Conservation (phyloP, 2,797 vertebrate genomes). For the Lepilemur septentrionalis region DNA sequence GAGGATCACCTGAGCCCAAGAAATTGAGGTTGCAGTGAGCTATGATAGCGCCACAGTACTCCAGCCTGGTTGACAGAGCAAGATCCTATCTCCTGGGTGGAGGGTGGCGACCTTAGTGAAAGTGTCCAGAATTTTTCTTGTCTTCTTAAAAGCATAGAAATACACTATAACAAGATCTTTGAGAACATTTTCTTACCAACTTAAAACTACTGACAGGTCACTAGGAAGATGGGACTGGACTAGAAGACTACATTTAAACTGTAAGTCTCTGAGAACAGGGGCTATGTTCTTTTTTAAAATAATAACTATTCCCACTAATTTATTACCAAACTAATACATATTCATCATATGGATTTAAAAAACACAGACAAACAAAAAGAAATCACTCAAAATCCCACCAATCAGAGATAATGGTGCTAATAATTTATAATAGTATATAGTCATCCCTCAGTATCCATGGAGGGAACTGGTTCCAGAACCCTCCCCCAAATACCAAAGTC, state of each 20-base stretch:
- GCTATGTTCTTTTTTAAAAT: not conserved
- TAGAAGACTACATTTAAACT: not conserved
- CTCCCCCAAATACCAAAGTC: not conserved
- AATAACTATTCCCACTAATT: not conserved
- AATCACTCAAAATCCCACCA: constrained; percentile 1
- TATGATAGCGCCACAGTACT: no score
- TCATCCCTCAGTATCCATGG: not conserved
- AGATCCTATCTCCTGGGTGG: no score
- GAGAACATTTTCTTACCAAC: constrained; percentile 4
- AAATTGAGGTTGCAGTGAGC: no score
- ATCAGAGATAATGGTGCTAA: not conserved
- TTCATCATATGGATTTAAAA: not conserved
- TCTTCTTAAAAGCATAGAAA: not conserved
- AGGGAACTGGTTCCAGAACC: not conserved
- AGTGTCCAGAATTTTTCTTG: not conserved
- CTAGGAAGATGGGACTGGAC: not conserved
- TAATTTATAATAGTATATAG: not conserved
- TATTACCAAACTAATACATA: constrained; percentile 3
- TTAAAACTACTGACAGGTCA: not conserved
- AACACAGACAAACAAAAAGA: not conserved
- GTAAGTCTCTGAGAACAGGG: not conserved
- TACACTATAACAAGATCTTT: not conserved
- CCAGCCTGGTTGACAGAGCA: no score
- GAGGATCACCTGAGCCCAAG: no score
- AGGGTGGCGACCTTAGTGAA: not conserved